These are phyloP conservation scores for Meda fulgida DNA, from an alignment of 2,797 vertebrate genomes.

Conservation along the genomic window DNA sequence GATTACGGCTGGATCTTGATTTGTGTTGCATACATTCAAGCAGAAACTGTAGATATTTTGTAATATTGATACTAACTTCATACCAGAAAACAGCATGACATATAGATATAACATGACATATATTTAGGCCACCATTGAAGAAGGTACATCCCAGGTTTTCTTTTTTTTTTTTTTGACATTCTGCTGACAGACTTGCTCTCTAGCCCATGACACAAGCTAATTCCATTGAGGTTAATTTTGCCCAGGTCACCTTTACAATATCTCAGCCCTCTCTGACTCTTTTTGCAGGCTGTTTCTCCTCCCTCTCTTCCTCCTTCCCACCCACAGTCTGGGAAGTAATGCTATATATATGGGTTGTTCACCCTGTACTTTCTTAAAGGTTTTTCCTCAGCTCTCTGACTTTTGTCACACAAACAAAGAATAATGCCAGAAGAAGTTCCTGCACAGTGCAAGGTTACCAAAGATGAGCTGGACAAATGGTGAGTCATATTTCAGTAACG, in stretches of 20 bases:
- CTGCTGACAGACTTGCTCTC: not conserved
- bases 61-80: too few species aligned
- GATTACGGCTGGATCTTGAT: not conserved
- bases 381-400: conserved; percentile 16
- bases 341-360: conserved; percentile 47
- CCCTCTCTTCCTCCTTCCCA: conserved; percentile 34
- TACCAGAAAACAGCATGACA: too few species aligned
- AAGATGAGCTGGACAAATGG: conserved; percentile 61
- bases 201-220: not conserved
- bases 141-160: not conserved
- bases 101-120: not conserved
- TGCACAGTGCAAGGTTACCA: conserved; percentile 52
- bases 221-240: conserved; percentile 63
- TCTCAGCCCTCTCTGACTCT: conserved; percentile 20
- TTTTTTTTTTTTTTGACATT: not conserved
- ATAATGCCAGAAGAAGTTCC: conserved; percentile 58
- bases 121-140: not conserved
- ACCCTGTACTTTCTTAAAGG: conserved; percentile 1
- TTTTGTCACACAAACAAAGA: conserved; percentile 34
- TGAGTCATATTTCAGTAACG: conserved; percentile 36
- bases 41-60: too few species aligned
- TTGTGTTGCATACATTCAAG: not conserved
- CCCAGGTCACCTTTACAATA: conserved; percentile 61
- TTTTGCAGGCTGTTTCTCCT: conserved; percentile 2
- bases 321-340: conserved; percentile 34